A percentile compares a stretch with the other conserved stretches of the same genome.
These are phyloP conservation scores for Fregetta grallaria DNA, from an alignment of 2,113 vertebrate species.

Conservation along the genomic window DNA sequence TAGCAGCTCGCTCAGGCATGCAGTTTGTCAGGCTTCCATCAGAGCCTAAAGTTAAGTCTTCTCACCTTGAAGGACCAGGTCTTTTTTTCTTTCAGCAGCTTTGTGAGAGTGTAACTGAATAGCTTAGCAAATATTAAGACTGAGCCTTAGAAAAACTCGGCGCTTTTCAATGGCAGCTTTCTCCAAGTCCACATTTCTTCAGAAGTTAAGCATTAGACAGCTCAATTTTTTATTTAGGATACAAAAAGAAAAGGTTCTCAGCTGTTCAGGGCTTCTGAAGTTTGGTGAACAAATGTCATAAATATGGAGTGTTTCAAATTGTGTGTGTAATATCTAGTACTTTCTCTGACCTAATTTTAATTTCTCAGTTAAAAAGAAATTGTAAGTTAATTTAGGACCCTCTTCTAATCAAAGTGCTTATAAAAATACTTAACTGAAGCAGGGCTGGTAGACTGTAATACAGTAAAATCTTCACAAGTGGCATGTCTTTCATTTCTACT, in stretches of 20 bases:
- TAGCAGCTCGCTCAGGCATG: rapidly evolving
- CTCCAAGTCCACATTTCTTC: background rate
- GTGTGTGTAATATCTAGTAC: background rate
- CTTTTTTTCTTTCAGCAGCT: background rate
- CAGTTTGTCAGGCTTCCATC: background rate
- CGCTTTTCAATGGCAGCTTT: background rate
- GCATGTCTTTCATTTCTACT: background rate
- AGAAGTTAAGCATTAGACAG: background rate
- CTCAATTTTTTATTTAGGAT: background rate
- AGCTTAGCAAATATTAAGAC: background rate
- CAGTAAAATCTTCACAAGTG: background rate
- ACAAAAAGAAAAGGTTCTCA: background rate
- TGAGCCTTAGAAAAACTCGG: background rate
- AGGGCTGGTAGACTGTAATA: background rate
- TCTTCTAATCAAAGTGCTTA: background rate
- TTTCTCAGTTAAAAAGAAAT: background rate
- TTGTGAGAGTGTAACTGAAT: background rate
- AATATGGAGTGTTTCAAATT: background rate
- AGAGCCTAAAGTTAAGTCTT: background rate
- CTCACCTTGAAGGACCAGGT: background rate
- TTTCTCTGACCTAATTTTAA: background rate
- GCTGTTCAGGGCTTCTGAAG: background rate
- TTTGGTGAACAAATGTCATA: background rate
- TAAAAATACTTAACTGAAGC: background rate
- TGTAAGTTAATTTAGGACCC: background rate